A percentile compares a stretch with the other conserved stretches of the same genome.
Evolutionary conservation across 2,113 vertebrate genomes (phyloP).

Genomic region (Perca schrenkii): DNA sequence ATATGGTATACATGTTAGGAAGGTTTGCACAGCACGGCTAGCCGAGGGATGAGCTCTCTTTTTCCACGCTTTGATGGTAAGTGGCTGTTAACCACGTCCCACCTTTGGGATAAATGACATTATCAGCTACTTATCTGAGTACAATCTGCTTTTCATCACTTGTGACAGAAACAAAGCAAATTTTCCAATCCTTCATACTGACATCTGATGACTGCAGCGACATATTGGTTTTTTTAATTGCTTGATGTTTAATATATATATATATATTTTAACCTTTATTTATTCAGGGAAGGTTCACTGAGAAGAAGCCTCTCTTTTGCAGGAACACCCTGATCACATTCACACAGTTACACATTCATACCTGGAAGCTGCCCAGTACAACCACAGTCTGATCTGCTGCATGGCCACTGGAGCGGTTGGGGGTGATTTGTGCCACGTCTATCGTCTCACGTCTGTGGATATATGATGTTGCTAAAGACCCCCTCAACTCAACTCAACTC

Average conservation of each 20-base stretch:
- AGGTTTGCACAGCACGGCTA: constrained; percentile 51
- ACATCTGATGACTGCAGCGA: constrained; percentile 14
- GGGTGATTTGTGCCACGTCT: constrained; percentile 47
- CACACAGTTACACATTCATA: too few relatives aligned
- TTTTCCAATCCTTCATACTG: constrained; percentile 24
- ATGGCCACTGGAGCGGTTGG: too few relatives aligned
- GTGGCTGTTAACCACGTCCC: constrained; percentile 61
- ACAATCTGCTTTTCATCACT: constrained; percentile 60
- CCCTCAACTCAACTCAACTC: constrained; percentile 47
- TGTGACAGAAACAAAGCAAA: constrained; percentile 11
- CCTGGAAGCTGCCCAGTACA: too few relatives aligned
- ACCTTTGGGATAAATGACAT: constrained; percentile 67
- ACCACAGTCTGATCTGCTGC: too few relatives aligned
- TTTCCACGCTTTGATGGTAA: constrained; percentile 68
- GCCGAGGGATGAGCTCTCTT: constrained; percentile 61
- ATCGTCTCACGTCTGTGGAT: constrained; percentile 50
- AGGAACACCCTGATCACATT: too few relatives aligned
- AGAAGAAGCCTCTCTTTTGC: too few relatives aligned
- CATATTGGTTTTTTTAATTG: constrained; percentile 15
- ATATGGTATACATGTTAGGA: constrained; percentile 75
- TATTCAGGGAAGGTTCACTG: too few relatives aligned
- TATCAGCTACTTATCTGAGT: constrained; percentile 66
- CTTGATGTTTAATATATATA: constrained; percentile 15
- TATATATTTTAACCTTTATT: not conserved
- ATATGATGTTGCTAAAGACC: constrained; percentile 42